Percentiles rank a stretch among this genome's conserved stretches.
Conservation (phyloP, 1,140 invertebrate genomes). For the Drosophila tsacasi region DNA sequence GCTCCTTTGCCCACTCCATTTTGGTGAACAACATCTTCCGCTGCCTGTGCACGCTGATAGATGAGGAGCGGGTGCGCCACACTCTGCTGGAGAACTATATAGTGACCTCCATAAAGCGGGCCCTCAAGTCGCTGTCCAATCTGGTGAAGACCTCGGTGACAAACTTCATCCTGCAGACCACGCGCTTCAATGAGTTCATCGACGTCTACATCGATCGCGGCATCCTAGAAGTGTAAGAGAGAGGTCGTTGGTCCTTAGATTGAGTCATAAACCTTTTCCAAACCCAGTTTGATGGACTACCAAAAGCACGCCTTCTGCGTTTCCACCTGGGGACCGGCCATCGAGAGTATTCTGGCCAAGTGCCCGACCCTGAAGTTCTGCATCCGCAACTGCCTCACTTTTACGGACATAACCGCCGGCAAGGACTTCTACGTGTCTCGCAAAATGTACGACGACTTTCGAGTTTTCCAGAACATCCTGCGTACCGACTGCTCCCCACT, state of each 20-base stretch:
- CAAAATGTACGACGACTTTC: conserved; percentile 66
- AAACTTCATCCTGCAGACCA: conserved; percentile 80
- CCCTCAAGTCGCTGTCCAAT: conserved; percentile 74
- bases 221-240: conserved; percentile 72
- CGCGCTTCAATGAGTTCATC: conserved; percentile 71
- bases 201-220: conserved; percentile 75
- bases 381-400: conserved; percentile 73
- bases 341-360: conserved; percentile 78
- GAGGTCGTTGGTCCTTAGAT: accelerated
- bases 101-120: conserved; percentile 72
- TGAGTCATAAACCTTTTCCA: too few species aligned
- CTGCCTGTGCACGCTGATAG: conserved; percentile 73
- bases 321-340: conserved; percentile 78
- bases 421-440: conserved; percentile 76
- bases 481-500: conserved; percentile 69
- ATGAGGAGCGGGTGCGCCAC: conserved; percentile 57
- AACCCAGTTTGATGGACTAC: conserved; percentile 57
- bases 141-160: conserved; percentile 75
- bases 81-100: conserved; percentile 58
- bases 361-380: conserved; percentile 78
- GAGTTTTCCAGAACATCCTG: conserved; percentile 63
- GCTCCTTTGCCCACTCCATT: conserved; percentile 72
- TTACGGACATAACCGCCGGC: conserved; percentile 74
- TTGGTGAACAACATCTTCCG: conserved; percentile 78
- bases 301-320: conserved; percentile 77